These are phyloP conservation scores for Sipha maydis DNA, from an alignment of 2,888 invertebrate species.

Conservation along the genomic window DNA sequence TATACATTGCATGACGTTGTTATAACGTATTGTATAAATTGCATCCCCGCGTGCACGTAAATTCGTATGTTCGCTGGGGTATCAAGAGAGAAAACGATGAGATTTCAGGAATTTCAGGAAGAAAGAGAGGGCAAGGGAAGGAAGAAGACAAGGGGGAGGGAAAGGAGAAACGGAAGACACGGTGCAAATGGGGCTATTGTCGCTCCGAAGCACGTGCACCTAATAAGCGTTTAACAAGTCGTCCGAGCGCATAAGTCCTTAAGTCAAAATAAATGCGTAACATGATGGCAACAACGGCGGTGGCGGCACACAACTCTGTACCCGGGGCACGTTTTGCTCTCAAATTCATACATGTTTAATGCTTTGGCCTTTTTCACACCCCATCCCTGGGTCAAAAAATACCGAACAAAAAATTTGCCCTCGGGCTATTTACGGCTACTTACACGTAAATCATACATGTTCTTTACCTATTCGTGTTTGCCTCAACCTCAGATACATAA, in stretches of 20 bases:
- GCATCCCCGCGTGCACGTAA: not conserved
- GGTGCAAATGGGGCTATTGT: constrained; percentile 59
- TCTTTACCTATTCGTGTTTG: not conserved
- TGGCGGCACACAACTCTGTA: constrained; percentile 31
- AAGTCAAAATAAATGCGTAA: constrained; percentile 62
- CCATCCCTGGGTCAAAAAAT: constrained; percentile 32
- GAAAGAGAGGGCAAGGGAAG: too few species aligned
- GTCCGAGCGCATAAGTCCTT: constrained; percentile 62
- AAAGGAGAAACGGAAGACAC: constrained; percentile 1
- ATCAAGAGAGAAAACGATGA: not conserved
- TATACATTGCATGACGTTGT: not conserved
- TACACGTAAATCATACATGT: constrained; percentile 53
- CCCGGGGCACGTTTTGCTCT: constrained; percentile 53
- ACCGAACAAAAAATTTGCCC: constrained; percentile 24
- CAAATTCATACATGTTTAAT: constrained; percentile 62
- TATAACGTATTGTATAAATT: not conserved
- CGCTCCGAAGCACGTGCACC: constrained; percentile 59
- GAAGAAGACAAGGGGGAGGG: too few species aligned
- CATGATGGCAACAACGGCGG: constrained; percentile 27
- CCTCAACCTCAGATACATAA: constrained; percentile 32
- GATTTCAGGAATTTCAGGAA: not conserved
- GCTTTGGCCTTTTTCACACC: constrained; percentile 56
- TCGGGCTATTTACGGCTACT: constrained; percentile 56
- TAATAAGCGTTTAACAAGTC: constrained; percentile 62
- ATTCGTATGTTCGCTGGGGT: not conserved